Percentiles rank a stretch among this genome's conserved stretches.
These are phyloP conservation scores for Pogonomyrmex barbatus DNA, from an alignment of 1,140 invertebrate genomes.

Conservation along the genomic window DNA sequence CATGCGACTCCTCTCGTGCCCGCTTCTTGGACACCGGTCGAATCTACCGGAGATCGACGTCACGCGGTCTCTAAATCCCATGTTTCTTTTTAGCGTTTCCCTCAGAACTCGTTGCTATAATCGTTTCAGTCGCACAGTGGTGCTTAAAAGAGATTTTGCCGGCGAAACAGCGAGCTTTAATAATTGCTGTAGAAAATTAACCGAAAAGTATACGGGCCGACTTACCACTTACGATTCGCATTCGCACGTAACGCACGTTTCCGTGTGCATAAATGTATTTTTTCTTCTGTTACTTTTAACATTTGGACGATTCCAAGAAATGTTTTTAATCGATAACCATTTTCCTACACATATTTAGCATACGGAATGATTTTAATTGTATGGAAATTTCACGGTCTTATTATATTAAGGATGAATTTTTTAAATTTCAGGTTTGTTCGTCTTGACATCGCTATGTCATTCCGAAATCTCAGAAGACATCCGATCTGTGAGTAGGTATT, in stretches of 20 bases:
- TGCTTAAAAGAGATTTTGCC: neutral
- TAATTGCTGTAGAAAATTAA: neutral
- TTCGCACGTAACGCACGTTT: neutral
- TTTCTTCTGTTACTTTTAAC: neutral
- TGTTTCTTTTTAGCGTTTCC: conserved; percentile 49
- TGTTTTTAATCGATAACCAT: neutral
- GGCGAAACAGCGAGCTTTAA: neutral
- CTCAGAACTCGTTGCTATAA: conserved; percentile 38
- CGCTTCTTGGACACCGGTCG: conserved; percentile 42
- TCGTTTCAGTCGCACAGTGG: neutral
- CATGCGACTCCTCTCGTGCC: conserved; percentile 62
- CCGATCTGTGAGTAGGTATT: conserved; percentile 11
- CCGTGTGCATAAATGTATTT: too few species aligned
- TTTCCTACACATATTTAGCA: neutral
- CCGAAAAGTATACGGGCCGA: neutral
- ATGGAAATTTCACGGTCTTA: neutral
- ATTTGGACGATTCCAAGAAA: neutral
- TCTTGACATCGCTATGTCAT: conserved; percentile 12
- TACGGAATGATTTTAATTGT: neutral
- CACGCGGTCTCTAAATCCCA: conserved; percentile 61
- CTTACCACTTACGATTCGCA: neutral
- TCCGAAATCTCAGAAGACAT: conserved; percentile 1
- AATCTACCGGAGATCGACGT: conserved; percentile 41
- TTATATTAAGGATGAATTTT: neutral
- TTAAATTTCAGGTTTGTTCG: neutral